Evolutionary conservation across 2,888 invertebrate genomes (phyloP), one percentile per base, ranked within the genome.

Genomic region (Platerodrilus igneus): DNA sequence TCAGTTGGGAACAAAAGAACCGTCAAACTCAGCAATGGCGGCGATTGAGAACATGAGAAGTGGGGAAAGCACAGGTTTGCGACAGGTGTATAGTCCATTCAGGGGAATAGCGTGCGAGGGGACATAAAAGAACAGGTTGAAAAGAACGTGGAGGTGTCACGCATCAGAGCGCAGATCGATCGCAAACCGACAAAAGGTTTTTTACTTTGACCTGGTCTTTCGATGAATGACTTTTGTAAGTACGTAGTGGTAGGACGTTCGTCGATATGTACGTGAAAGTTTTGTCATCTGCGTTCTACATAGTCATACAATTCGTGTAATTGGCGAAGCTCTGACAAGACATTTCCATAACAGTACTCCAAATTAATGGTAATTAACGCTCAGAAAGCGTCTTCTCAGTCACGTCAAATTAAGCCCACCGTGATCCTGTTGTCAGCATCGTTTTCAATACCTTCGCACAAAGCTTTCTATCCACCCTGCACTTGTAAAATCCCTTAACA

Each of bases 91-190:
- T 30, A 36, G 37, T 43, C 47, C 40, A 34, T 47, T 41, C 44
- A 37, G 47, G 36, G 41, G 45, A 42, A 41, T 27, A 37, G 37
- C 31, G 35, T n/a, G n/a, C 31, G 35, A 39, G 38, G 42, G 43
- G 41, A 41, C 26, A 44, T 41, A 40, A 47, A 47, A 41, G 39
- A 36, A 44, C 49, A 51, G 43, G 49, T 50, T 50, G 50, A 53
- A 52, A 47, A 45, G 50, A 52, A 53, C 49, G 50, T 41, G 51
- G 48, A 57, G 56, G 57, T 58, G 58, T 56, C 57, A 59, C 59
- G 57, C 58, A 56, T 54, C 58, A 55, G 40, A 47, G 55, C 56
- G 45, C 50, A 47, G 52, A 55, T 51, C 55, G 57, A 59, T 59
- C 54, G 55, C 37, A 44, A 41, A 51, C 37, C 47, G 40, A 47